Evolutionary conservation across 2,113 vertebrate species (phyloP).

Genomic region (Recurvirostra avosetta): DNA sequence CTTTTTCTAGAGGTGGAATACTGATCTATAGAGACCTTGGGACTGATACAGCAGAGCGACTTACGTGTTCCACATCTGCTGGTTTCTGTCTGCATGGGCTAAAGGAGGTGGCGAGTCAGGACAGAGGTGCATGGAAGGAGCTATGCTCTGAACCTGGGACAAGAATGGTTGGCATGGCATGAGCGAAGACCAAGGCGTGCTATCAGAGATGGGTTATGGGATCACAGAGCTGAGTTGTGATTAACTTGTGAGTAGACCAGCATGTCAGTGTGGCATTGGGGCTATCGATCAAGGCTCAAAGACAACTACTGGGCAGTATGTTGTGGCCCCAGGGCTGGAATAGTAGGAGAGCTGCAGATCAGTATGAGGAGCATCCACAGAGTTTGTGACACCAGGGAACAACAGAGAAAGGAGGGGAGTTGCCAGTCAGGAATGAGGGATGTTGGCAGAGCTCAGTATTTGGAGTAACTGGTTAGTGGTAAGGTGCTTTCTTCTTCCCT

Average conservation of each 20-base stretch:
- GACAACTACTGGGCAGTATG: neutral
- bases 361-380: neutral
- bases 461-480: neutral
- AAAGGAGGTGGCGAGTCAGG: neutral
- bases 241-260: neutral
- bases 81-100: neutral
- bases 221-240: neutral
- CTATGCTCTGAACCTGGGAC: neutral
- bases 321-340: neutral
- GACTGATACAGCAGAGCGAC: neutral
- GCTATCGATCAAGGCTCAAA: neutral
- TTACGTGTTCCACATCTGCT: neutral
- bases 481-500: neutral
- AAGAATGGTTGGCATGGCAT: neutral
- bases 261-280: neutral
- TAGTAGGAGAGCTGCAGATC: neutral
- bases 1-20: neutral
- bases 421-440: neutral
- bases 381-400: neutral
- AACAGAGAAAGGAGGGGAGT: neutral
- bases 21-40: neutral
- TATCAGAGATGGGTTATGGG: neutral
- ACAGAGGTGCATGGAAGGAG: neutral
- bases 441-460: neutral
- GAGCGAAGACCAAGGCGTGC: fast-evolving